Base-by-base conservation (phyloP, 2,888 invertebrate species). In the Aphrophora alni region DNA sequence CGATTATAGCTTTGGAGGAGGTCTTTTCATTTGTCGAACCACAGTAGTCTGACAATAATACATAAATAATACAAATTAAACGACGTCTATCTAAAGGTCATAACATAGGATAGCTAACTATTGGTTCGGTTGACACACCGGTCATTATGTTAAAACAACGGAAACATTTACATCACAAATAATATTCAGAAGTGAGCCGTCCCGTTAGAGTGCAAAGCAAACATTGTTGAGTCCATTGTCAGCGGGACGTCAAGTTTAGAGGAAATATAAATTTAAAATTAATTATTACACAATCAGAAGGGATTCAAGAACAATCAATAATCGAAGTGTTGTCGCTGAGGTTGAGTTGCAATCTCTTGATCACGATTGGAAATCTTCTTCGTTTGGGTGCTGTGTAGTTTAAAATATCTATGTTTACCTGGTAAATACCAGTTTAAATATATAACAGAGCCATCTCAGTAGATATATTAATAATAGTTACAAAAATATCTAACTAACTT, bases 181-280 rank as follows among this genome's bases (percentile, higher is more conserved):
- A 33, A 14, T 59, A 5, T n/a, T 21, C 4, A 59, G 59, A 59
- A 14, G 44, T 44, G n/a, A n/a, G n/a, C n/a, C n/a, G 44, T 14
- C 44, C 59, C n/a, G 59, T 21, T 59, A 21, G 21, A 59, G 59
- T 59, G 59, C 21, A 21, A 14, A 59, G 21, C 59, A 59, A 59
- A 59, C 59, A 59, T 59, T 21, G 59, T 59, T 59, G 59, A n/a
- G 59, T 59, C 21, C 59, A 21, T n/a, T 59, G 59, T 59, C 21
- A 59, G 59, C 59, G 44, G 12, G 44, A 44, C 59, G 59, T 59
- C 59, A 59, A 59, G 59, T 59, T 59, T 59, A 14, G 59, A 59
- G 59, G 59, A 59, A 59, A 59, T 59, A 21, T 59, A 59, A n/a
- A 59, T 59, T 59, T 59, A 59, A n/a, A 59, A 59, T 59, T 59